Conservation (phyloP, 2,888 invertebrate genomes). For the Sturmia bella region DNA sequence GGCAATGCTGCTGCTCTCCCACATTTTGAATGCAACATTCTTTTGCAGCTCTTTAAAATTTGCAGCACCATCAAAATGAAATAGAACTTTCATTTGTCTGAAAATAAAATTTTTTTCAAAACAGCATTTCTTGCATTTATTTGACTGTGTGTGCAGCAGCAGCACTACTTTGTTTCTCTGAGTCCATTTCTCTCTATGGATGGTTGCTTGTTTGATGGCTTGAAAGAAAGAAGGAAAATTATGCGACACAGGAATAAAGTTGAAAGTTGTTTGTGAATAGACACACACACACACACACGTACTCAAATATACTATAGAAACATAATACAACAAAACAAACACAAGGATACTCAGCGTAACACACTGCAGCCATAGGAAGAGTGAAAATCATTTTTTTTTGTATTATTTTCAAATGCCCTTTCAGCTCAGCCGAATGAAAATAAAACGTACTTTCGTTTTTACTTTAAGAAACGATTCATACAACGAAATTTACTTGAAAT, state of each 20-base stretch:
- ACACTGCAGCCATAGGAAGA: conserved; percentile 41
- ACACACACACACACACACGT: neutral
- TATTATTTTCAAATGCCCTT: conserved; percentile 39
- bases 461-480: conserved; percentile 29
- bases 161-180: neutral
- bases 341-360: conserved; percentile 35
- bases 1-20: conserved; percentile 34
- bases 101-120: too few species aligned
- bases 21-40: conserved; percentile 38
- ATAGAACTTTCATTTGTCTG: neutral
- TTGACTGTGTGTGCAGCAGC: neutral
- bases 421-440: conserved; percentile 46
- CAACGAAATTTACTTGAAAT: conserved; percentile 7
- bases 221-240: conserved; percentile 59
- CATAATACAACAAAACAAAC: conserved; percentile 12
- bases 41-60: conserved; percentile 16
- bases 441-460: conserved; percentile 60
- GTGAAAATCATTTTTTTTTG: conserved; percentile 10
- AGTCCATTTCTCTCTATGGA: conserved; percentile 24
- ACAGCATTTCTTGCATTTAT: conserved; percentile 1
- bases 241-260: conserved; percentile 65
- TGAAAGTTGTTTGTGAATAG: conserved; percentile 58
- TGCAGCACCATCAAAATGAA: conserved; percentile 28
- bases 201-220: conserved; percentile 56
- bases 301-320: conserved; percentile 11